These are phyloP conservation scores for Gari tellinella DNA, from an alignment of 2,888 invertebrate species.

Conservation along the genomic window DNA sequence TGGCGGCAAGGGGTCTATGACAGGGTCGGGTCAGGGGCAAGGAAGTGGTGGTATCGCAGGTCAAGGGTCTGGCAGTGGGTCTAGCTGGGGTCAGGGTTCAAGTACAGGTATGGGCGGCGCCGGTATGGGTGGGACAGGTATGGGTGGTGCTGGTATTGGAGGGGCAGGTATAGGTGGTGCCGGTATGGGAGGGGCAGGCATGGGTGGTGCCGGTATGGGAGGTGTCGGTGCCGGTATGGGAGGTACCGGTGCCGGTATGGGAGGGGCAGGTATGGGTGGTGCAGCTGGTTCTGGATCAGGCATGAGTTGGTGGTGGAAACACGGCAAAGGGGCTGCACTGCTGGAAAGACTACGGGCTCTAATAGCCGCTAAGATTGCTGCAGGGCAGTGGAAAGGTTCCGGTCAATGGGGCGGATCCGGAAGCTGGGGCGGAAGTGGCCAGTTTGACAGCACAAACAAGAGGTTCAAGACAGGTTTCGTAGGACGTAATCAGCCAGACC, in stretches of 20 bases:
- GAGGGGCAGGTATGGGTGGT: neutral
- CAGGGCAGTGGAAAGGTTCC: constrained; percentile 21
- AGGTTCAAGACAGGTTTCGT: constrained; percentile 28
- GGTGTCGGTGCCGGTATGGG: neutral
- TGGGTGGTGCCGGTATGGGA: neutral
- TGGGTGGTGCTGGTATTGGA: neutral
- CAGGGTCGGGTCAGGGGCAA: neutral
- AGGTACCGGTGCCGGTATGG: neutral
- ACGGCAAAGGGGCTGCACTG: constrained; percentile 15
- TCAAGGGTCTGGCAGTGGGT: neutral
- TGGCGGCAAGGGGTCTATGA: neutral
- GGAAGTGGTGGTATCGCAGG: neutral
- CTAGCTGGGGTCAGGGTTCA: neutral
- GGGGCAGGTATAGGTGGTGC: neutral
- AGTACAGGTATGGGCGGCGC: neutral
- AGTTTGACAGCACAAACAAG: constrained; percentile 8
- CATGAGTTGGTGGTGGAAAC: neutral
- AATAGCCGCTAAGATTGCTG: constrained; percentile 21
- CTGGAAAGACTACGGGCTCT: constrained; percentile 29
- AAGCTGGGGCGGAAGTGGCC: neutral
- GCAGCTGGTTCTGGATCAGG: neutral
- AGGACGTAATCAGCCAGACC: constrained; percentile 24
- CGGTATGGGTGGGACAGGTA: neutral
- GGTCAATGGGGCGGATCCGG: constrained; percentile 5
- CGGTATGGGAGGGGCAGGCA: neutral